Evolutionary conservation across 2,888 invertebrate genomes (phyloP), one percentile per base, ranked within the genome.

Genomic region (Drosophila infuscata): DNA sequence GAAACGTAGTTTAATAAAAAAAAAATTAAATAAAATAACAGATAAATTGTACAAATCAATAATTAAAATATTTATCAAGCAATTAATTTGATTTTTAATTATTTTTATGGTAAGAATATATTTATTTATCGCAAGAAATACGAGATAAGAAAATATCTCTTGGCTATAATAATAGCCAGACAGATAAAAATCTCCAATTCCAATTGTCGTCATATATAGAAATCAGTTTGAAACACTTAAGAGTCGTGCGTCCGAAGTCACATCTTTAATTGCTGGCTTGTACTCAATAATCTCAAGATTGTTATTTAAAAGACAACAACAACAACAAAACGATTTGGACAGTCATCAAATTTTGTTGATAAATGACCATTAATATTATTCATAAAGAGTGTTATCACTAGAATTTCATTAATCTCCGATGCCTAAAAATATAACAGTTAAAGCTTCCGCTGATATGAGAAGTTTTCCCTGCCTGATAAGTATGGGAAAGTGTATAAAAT

Each of bases 231-330:
- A 66, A 59, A 6, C 60, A 38, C 20, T 62, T 56, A 25, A 82
- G 65, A 67, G 59, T 20, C 54, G 32, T 54, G 58, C 68, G 74
- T 70, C 60, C 65, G 57, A 49, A 62, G 29, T 48, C 61, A 48
- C 54, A 52, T 38, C n/a, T 70, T 71, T 74, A 75, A 72, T 88
- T 83, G 61, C 52, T 56, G 30, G 49, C 73, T 53, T 68, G 64
- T 46, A 62, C 46, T 20, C 11, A 35, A 17, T 54, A 65, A 77
- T 83, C 76, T 68, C 29, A 48, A 51, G 15, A 30, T 33, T 56
- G 41, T 61, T 41, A 30, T 54, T 48, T 38, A 43, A 25, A 68
- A 51, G 36, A 54, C 11, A 46, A 17, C 3, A 41, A 52, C 33
- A 52, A 41, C 25, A 25, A 33, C 17, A 5, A 35, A 51, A 12